Conservation (phyloP, 2,888 invertebrate species). For the Ophion ventricosus region DNA sequence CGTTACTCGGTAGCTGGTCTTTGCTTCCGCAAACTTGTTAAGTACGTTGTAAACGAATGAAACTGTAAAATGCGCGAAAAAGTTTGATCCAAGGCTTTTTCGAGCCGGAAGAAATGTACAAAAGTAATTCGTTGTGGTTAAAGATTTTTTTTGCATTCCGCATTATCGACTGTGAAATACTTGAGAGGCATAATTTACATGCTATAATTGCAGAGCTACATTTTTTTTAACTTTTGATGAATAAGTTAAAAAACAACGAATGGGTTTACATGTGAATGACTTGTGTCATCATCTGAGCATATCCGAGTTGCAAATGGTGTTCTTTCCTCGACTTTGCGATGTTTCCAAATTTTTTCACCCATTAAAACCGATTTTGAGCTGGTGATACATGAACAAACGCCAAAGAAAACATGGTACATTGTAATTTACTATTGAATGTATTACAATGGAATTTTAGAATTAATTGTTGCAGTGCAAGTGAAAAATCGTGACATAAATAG, state of each 20-base stretch:
- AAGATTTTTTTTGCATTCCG: neutral
- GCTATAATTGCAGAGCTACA: neutral
- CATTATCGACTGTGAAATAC: neutral
- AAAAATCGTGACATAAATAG: neutral
- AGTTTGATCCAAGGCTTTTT: neutral
- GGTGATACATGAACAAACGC: neutral
- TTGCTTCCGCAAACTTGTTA: slow-evolving; percentile 23
- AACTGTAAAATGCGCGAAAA: neutral
- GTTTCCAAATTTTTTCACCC: no score
- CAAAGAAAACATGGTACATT: neutral
- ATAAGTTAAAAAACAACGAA: neutral
- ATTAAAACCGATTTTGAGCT: no score
- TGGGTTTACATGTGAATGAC: no score
- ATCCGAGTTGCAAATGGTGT: no score
- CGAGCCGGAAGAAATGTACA: neutral
- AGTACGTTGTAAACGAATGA: neutral
- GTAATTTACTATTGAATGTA: neutral
- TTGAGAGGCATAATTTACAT: neutral
- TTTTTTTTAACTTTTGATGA: neutral
- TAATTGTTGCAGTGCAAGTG: neutral
- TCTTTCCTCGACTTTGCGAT: no score
- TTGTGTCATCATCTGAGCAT: no score
- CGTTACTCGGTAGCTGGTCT: slow-evolving; percentile 43
- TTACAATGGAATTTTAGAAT: neutral
- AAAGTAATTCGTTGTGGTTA: neutral